phyloP scores from a whole-genome alignment of 2,113 vertebrate genomes.

The Lycaon pictus region DNA sequence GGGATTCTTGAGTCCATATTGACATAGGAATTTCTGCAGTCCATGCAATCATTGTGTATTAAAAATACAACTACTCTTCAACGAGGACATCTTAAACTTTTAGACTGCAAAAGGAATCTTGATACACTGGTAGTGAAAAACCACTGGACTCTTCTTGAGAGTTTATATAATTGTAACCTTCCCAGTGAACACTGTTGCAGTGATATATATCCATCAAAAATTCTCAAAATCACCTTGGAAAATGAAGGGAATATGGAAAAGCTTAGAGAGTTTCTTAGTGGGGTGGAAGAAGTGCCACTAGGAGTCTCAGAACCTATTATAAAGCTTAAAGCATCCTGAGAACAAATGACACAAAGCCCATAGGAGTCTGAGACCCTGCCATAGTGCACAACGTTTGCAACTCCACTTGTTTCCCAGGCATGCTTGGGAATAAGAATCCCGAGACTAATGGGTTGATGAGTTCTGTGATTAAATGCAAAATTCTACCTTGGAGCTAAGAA shows the following conservation, averaged over 20 bases:
- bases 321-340: neutral
- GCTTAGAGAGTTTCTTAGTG: neutral
- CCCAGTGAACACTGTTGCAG: neutral
- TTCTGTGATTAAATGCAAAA: neutral
- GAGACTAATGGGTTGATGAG: neutral
- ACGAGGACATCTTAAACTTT: neutral
- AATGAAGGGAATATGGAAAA: neutral
- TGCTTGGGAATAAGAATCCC: neutral
- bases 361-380: neutral
- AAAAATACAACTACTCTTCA: neutral
- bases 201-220: neutral
- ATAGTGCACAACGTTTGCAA: rapidly evolving
- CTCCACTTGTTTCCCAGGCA: neutral
- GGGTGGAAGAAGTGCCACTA: too few relatives aligned
- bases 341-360: neutral
- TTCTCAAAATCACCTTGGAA: neutral
- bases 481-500: neutral
- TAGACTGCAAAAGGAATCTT: neutral
- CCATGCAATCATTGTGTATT: neutral
- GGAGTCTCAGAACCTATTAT: neutral
- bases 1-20: neutral
- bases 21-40: neutral
- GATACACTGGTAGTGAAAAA: neutral
- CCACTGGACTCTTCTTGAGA: neutral
- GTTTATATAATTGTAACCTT: neutral